Conservation (phyloP, 2,113 vertebrate genomes). For the Illadopsis cleaveri region DNA sequence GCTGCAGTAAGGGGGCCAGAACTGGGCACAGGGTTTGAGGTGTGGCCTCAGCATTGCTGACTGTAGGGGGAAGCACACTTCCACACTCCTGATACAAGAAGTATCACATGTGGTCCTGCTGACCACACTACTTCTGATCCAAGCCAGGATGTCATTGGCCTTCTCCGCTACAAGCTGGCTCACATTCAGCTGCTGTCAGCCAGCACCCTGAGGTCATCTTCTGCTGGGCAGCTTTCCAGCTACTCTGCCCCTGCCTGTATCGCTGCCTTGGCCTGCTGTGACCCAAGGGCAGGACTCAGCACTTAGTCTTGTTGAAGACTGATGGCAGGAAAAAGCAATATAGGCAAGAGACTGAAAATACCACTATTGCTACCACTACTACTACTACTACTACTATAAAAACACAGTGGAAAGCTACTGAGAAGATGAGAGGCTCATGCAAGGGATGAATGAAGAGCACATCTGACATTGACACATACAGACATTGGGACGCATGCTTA, state of each 20-base stretch:
- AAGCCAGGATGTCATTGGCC: neutral
- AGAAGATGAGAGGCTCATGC: neutral
- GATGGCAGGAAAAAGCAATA: neutral
- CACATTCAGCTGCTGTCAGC: neutral
- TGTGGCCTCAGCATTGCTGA: neutral
- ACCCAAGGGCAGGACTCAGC: neutral
- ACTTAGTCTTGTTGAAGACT: neutral
- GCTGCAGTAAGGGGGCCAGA: neutral
- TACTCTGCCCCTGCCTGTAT: neutral
- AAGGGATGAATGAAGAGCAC: neutral
- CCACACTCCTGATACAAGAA: neutral
- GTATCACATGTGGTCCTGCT: neutral
- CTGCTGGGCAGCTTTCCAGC: neutral
- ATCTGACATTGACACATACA: neutral
- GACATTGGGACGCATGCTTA: neutral
- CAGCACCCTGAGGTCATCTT: neutral
- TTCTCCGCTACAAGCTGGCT: no score
- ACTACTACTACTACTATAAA: neutral
- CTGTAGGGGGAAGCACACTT: accelerated
- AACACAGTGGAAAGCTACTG: neutral
- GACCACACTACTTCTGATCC: neutral
- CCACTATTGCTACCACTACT: neutral
- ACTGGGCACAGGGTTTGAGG: neutral
- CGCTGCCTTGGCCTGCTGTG: neutral
- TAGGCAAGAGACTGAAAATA: neutral